Evolutionary conservation across 2,113 vertebrate genomes (phyloP), one percentile per base, ranked within the genome.

Genomic region (Saimiri boliviensis): DNA sequence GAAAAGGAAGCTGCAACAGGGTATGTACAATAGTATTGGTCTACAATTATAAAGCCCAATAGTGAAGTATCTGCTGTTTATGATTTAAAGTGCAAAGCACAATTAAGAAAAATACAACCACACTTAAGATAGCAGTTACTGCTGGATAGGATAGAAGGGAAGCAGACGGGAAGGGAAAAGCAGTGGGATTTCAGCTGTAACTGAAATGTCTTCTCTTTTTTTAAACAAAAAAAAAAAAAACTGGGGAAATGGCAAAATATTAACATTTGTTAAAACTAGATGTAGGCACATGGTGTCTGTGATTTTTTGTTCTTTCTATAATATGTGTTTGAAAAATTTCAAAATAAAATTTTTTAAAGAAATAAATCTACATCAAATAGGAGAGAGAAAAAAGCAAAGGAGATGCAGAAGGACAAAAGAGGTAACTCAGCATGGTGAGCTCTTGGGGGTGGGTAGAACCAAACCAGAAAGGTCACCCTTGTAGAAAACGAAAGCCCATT

Each of bases 321-420:
- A 16, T 52, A 52, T 86, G 49, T 52, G 73, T 71, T 86, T 83
- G 79, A 91, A 86, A 86, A 89, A 60, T 60, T 94, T 93, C n/a
- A 89, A 93, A 96, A 79, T 60, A 68, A 37, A 86, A 21, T 16
- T 32, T 58, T 66, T 79, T 73, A 5, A 92, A 86, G 76, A 92
- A 93, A 68, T 60, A 58, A 85, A 60, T 85, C 37, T 81, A 54
- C 0, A 17, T 73, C 25, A 73, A 70, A 17, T 45, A 87, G 42
- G n/a, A 80, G 5, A 71, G 35, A 70, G 3, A 60, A n/a, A 25
- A 14, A 84, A 88, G 35, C 27, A 32, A 77, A 60, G 35, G 21
- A 63, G 23, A 56, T 68, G 45, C 2, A 32, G 40, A n/a, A 25
- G 20, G 12, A 68, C 30, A 68, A 6, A 56, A 82, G 58, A 71